Evolutionary conservation across 92 coral and sea anemone species (phyloP).

Genomic region (Phymanthus crucifer): DNA sequence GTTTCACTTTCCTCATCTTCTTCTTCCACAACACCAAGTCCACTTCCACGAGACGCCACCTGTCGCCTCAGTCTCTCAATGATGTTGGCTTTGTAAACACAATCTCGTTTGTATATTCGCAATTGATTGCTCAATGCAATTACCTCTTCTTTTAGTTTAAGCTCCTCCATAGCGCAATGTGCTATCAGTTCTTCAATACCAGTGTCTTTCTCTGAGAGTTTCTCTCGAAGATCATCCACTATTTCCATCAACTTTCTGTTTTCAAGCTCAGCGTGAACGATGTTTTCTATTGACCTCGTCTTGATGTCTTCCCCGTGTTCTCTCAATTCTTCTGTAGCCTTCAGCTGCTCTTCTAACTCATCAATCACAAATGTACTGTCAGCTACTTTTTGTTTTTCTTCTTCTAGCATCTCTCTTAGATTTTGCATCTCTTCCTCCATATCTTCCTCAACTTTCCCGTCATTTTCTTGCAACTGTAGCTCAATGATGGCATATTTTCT

Average conservation of each 20-base stretch:
- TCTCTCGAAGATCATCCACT: constrained; percentile 65
- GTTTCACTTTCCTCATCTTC: constrained; percentile 49
- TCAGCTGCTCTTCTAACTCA: constrained; percentile 68
- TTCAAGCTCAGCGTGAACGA: constrained; percentile 73
- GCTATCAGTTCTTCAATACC: constrained; percentile 82
- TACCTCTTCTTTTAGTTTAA: constrained; percentile 63
- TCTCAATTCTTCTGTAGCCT: constrained; percentile 68
- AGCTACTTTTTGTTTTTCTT: constrained; percentile 44
- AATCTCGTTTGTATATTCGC: constrained; percentile 62
- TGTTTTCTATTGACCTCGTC: constrained; percentile 71
- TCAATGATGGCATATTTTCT: constrained; percentile 59
- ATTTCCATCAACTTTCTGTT: constrained; percentile 65
- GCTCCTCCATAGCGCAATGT: constrained; percentile 82
- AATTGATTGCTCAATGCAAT: constrained; percentile 58
- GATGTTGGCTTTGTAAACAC: constrained; percentile 68
- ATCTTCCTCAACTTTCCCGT: constrained; percentile 25
- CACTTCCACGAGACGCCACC: constrained; percentile 38
- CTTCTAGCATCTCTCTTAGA: constrained; percentile 40
- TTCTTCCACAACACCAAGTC: constrained; percentile 47
- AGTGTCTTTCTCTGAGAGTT: constrained; percentile 67
- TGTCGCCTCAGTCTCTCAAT: constrained; percentile 68
- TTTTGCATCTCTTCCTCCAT: constrained; percentile 44
- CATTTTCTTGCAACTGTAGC: constrained; percentile 54
- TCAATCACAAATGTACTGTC: constrained; percentile 53
- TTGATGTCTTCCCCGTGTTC: constrained; percentile 75